These are phyloP conservation scores for Panzeria rudis DNA, from an alignment of 2,888 invertebrate species.

Conservation along the genomic window DNA sequence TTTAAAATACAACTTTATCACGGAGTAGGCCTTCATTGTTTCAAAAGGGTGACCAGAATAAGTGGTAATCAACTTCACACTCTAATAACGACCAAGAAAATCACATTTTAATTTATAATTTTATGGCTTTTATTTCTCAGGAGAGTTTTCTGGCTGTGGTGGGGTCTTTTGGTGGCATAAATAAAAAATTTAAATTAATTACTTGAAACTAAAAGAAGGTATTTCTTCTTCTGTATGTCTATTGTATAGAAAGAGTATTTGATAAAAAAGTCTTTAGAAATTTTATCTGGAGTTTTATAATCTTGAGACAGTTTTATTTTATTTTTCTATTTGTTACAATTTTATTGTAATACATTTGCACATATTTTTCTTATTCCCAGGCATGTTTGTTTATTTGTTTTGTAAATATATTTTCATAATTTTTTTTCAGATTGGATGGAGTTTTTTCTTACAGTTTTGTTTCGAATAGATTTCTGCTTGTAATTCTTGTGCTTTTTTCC, in stretches of 20 bases:
- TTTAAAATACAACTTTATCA: slow-evolving; percentile 15
- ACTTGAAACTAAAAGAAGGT: background rate
- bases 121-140: slow-evolving; percentile 6
- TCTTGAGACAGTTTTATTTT: slow-evolving; percentile 55
- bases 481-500: slow-evolving; percentile 30
- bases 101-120: slow-evolving; percentile 36
- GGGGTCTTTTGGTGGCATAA: slow-evolving; percentile 17
- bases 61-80: slow-evolving; percentile 50
- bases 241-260: slow-evolving; percentile 10
- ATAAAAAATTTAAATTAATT: slow-evolving; percentile 56
- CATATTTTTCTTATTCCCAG: slow-evolving; percentile 39
- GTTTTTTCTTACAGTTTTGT: slow-evolving; percentile 19
- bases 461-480: slow-evolving; percentile 26
- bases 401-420: slow-evolving; percentile 11
- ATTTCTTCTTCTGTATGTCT: background rate
- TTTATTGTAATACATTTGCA: slow-evolving; percentile 26
- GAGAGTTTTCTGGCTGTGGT: background rate
- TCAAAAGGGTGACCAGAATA: slow-evolving; percentile 10
- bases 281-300: slow-evolving; percentile 45
- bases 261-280: slow-evolving; percentile 28
- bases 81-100: slow-evolving; percentile 49
- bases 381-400: slow-evolving; percentile 33
- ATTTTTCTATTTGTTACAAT: slow-evolving; percentile 31
- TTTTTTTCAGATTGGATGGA: slow-evolving; percentile 10
- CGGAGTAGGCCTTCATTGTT: background rate